Evolutionary conservation across 2,888 invertebrate genomes (phyloP).

Genomic region (Drosophila tripunctata): DNA sequence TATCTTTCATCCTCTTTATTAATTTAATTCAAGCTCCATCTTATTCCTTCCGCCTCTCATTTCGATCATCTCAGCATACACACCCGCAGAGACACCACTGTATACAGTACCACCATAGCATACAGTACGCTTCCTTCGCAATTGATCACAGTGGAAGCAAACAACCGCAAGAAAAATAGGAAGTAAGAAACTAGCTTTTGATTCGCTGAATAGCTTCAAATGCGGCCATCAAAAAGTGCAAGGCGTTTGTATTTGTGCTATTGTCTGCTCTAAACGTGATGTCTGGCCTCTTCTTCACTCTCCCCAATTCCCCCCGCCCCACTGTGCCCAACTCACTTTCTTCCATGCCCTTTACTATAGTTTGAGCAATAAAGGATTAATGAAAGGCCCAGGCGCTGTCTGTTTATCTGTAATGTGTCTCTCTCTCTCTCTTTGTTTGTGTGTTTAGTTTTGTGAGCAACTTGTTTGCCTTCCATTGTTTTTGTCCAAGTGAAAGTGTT

Average conservation of each 20-base stretch:
- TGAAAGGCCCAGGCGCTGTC: slow-evolving; percentile 37
- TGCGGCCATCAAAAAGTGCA: neutral
- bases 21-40: too few species aligned
- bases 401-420: slow-evolving; percentile 16
- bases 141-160: neutral
- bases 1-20: too few species aligned
- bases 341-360: neutral
- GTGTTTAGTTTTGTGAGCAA: slow-evolving; percentile 14
- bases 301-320: neutral
- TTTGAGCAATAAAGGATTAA: slow-evolving; percentile 41
- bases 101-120: too few species aligned
- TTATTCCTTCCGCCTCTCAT: too few species aligned
- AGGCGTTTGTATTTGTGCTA: neutral
- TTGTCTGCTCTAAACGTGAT: slow-evolving; percentile 15
- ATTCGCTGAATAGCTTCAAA: slow-evolving; percentile 11
- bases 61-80: too few species aligned
- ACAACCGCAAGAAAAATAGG: neutral
- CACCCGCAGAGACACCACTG: too few species aligned
- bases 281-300: neutral
- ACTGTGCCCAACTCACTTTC: neutral
- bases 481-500: slow-evolving; percentile 67
- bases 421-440: slow-evolving; percentile 5
- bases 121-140: neutral
- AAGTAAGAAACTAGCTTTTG: slow-evolving; percentile 5
- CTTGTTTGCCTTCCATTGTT: slow-evolving; percentile 43